Base-by-base conservation (phyloP, 2,113 vertebrate genomes). In the Pandion haliaetus region DNA sequence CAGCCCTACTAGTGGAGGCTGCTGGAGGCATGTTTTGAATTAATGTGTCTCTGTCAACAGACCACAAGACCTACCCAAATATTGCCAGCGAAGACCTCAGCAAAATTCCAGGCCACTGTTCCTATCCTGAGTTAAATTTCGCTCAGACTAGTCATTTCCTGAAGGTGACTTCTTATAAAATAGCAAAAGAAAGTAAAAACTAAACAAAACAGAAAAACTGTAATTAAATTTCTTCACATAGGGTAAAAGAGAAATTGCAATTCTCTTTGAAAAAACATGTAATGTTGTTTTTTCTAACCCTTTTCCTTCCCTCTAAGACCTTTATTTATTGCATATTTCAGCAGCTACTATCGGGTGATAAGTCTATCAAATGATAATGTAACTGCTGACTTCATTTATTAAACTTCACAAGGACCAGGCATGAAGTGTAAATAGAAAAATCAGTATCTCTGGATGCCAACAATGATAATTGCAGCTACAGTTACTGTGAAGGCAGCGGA, bases 381-480 rank as follows among this genome's bases (percentile, higher is more conserved):
- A 96, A 91, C 76, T 78, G 81, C 87, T 91, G 93, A 94, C 91
- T 97, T 95, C 73, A 96, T 97, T 97, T 97, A 96, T 96, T 94
- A 96, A 97, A 94, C 82, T 95, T 98, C 93, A 87, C 57, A 94
- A 95, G 78, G 95, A 82, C 87, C 52, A 89, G 73, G 81, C 58
- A 52, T 77, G 78, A 93, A 95, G 90, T 92, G 90, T 86, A 96
- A 96, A 97, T 93, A 96, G 93, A 82, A 96, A 98, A 97, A 95
- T 88, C 72, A 40, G 94, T 96, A 25, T 96, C 88, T 94, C 78
- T 92, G 95, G 88, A 96, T 91, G 86, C 90, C 86, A 87, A 90
- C 87, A 94, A 95, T 69, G 95, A 97, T 96, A 96, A 97, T 97
- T 97, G 90, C 93, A 89, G 71, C 89, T 93, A 85, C 89, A 79